Base-by-base conservation (phyloP, 1,140 invertebrate species). In the Conopomorpha cramerella region DNA sequence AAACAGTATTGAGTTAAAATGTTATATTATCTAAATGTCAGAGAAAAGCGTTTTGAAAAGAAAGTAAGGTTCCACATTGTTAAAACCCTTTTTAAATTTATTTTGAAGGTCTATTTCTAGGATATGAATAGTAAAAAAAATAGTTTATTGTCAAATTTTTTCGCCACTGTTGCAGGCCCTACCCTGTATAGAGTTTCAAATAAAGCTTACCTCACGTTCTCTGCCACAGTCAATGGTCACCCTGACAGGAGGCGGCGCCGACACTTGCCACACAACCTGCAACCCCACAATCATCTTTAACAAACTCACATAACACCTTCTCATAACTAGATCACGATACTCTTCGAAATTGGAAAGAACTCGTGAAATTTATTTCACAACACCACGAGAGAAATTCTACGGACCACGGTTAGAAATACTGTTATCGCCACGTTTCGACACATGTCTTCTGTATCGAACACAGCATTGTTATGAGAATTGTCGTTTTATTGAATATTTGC, bases 161-260 rank as follows among this genome's bases (percentile, higher is more conserved):
- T n/a, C n/a, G n/a, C 14, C 10, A 10, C 2, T 17, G 18, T 18
- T 28, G n/a, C 18, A n/a, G 3, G 8, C 19, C 13, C 7, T 16
- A 8, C 3, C n/a, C 17, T 3, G 3, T 19, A 18, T n/a, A 12
- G 8, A 34, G 15, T 4, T 12, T 30, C 30, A 17, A 58, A 46
- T 46, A 36, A 60, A 51, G 36, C 38, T 60, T 58, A 16, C 30
- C 3, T 17, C 30, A 8, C 71, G 62, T 34, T 61, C 46, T 14
- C 64, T 59, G 31, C 48, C 39, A 38, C 68, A 73, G 34, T 73
- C 62, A 12, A 73, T 64, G 0, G 62, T 68, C 12, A 73, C 41
- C 11, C 56, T 51, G 1, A 67, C 30, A 1, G 68, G 68, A 4
- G 57, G 28, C n/a, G 64, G 46, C 10, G 49, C 51, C 16, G 37